A percentile compares a stretch with the other conserved stretches of the same genome.
Conservation (phyloP, 53 echinoderm and acorn worm genomes). For the Patiria pectinifera region DNA sequence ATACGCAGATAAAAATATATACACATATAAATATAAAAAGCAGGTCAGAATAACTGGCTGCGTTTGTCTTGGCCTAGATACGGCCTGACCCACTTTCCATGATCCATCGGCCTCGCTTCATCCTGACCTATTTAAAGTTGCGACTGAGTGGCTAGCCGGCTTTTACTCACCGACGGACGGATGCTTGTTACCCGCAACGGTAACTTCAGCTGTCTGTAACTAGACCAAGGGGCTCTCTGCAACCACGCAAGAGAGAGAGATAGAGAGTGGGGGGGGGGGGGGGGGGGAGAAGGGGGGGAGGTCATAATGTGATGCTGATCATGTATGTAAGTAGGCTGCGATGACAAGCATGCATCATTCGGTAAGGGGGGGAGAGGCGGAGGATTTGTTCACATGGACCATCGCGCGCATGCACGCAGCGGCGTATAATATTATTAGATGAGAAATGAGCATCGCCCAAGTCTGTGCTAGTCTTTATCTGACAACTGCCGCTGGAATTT, state of each 20-base stretch:
- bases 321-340: conserved; percentile 43
- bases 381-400: conserved; percentile 36
- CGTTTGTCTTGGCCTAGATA: conserved; percentile 60
- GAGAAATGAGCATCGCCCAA: conserved; percentile 24
- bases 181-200: conserved; percentile 39
- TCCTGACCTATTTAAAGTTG: conserved; percentile 60
- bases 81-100: conserved; percentile 54
- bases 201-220: conserved; percentile 31
- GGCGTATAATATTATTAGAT: conserved; percentile 17
- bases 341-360: conserved; percentile 45
- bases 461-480: background rate
- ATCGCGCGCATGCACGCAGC: conserved; percentile 7
- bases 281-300: background rate
- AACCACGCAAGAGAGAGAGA: background rate
- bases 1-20: background rate
- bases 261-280: background rate
- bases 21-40: background rate
- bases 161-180: conserved; percentile 40
- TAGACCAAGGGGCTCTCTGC: conserved; percentile 22
- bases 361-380: background rate
- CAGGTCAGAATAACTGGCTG: conserved; percentile 26
- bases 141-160: conserved; percentile 32
- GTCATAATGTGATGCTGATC: conserved; percentile 30
- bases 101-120: conserved; percentile 46
- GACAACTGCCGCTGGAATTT: conserved; percentile 17